phyloP scores from a whole-genome alignment of 2,888 invertebrate genomes.

The Lydus trimaculatus region DNA sequence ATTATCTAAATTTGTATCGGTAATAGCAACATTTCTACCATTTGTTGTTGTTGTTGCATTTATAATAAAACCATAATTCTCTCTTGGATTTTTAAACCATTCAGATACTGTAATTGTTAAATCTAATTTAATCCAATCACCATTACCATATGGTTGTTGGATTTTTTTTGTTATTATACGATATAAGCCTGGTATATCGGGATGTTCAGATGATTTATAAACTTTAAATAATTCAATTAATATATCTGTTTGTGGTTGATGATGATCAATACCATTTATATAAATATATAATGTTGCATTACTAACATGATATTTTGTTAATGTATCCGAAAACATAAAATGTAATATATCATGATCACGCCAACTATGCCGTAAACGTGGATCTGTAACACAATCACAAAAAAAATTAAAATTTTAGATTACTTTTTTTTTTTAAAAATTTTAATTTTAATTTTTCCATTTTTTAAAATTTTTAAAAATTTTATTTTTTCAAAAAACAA shows the following conservation, averaged over 20 bases:
- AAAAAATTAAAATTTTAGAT: too few species aligned
- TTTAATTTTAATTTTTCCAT: too few species aligned
- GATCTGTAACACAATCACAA: conserved; percentile 71
- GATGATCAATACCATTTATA: conserved; percentile 63
- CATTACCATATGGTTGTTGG: conserved; percentile 65
- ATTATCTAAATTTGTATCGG: conserved; percentile 68
- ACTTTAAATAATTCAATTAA: conserved; percentile 57
- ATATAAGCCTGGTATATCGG: conserved; percentile 49
- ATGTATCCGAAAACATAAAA: conserved; percentile 76
- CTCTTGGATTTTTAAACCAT: conserved; percentile 78
- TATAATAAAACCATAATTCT: conserved; percentile 79
- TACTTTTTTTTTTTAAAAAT: too few species aligned
- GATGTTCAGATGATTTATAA: conserved; percentile 50
- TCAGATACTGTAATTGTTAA: conserved; percentile 77
- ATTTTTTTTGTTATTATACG: conserved; percentile 59
- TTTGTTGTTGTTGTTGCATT: conserved; percentile 71
- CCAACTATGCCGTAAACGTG: conserved; percentile 71
- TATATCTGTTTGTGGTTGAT: conserved; percentile 54
- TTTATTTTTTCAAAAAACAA: too few species aligned
- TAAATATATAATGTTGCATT: conserved; percentile 76
- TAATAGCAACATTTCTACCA: conserved; percentile 70
- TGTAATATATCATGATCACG: conserved; percentile 73
- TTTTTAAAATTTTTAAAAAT: too few species aligned
- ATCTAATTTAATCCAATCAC: conserved; percentile 79
- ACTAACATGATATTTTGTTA: conserved; percentile 73